Evolutionary conservation across 2,888 invertebrate genomes (phyloP).

Genomic region (Amblyjoppa fuscipennis): DNA sequence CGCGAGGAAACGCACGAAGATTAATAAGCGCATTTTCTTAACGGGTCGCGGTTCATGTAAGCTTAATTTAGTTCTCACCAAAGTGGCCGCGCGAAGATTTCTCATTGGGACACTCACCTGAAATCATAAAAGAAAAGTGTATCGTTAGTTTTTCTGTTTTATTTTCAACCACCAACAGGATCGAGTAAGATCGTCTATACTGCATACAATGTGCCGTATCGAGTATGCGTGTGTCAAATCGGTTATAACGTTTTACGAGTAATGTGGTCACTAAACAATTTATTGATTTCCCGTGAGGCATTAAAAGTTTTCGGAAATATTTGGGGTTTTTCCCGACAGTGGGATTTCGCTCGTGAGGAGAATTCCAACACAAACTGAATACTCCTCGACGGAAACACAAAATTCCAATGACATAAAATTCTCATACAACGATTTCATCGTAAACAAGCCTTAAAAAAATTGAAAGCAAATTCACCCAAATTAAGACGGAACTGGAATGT

Average conservation of each 20-base stretch:
- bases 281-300: too few species aligned
- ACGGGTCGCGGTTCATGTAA: neutral
- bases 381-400: too few species aligned
- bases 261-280: too few species aligned
- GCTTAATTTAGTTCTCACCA: neutral
- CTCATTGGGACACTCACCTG: conserved; percentile 6
- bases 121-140: conserved; percentile 7
- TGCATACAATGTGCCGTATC: neutral
- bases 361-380: too few species aligned
- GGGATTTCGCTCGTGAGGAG: too few species aligned
- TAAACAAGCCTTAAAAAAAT: neutral
- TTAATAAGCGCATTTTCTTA: conserved; percentile 10
- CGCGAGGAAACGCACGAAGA: neutral
- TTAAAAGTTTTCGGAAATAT: too few species aligned
- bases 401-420: too few species aligned
- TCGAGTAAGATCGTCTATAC: neutral
- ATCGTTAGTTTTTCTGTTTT: neutral
- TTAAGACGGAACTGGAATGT: neutral
- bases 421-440: neutral
- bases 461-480: neutral
- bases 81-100: neutral
- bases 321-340: too few species aligned
- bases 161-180: neutral
- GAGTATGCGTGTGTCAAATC: neutral
- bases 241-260: neutral